A percentile compares a stretch with the other conserved stretches of the same genome.
phyloP scores from a whole-genome alignment of 1,140 invertebrate genomes.

The Eubasilissa regina region DNA sequence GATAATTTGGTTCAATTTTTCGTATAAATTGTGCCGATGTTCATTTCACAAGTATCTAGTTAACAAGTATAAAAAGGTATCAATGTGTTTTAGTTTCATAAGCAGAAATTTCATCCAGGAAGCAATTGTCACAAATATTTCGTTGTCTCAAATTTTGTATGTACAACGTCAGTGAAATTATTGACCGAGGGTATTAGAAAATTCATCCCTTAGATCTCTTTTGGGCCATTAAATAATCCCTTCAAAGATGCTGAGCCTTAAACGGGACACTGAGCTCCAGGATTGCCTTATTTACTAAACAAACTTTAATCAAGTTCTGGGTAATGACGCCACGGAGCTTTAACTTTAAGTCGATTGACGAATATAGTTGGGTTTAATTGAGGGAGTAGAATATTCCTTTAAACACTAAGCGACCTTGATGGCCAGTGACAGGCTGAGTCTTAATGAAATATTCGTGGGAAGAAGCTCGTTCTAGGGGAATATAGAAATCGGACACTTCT shows the following conservation, averaged over 20 bases:
- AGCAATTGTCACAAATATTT: no score
- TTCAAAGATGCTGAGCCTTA: constrained; percentile 5
- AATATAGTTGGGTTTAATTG: constrained; percentile 14
- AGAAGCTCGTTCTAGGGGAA: no score
- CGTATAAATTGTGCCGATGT: no score
- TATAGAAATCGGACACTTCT: no score
- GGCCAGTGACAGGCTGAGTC: no score
- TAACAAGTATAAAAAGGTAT: no score
- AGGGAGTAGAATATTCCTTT: constrained; percentile 2
- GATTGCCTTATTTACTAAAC: constrained; percentile 37
- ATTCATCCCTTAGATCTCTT: constrained; percentile 15
- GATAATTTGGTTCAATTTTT: no score
- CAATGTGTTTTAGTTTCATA: no score
- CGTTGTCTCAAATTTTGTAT: no score
- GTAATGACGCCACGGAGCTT: constrained; percentile 25
- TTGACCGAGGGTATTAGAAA: constrained; percentile 5
- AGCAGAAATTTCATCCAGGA: no score
- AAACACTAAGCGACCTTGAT: not conserved
- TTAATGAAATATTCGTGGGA: no score
- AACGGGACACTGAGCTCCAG: not conserved
- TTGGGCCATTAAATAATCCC: constrained; percentile 15
- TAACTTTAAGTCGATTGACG: constrained; percentile 1
- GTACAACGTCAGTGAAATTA: constrained; percentile 1
- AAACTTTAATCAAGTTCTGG: constrained; percentile 31
- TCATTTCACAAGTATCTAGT: no score